Evolutionary conservation across 2,113 vertebrate species (phyloP).

Genomic region (Lucifuga dentata): DNA sequence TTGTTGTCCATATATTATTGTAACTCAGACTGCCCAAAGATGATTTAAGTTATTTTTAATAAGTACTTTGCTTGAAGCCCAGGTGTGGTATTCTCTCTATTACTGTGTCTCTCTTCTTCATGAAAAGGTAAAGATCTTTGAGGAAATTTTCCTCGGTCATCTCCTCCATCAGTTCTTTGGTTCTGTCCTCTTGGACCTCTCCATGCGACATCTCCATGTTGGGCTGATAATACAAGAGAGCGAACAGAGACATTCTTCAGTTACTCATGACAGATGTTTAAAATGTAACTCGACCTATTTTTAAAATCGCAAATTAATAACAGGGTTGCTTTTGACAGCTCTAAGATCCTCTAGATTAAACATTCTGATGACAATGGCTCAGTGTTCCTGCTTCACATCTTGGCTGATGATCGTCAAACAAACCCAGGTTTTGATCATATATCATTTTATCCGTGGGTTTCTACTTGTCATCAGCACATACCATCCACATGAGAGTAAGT

Average conservation of each 20-base stretch:
- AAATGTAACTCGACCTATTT: background rate
- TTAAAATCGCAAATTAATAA: too few species aligned
- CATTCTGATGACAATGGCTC: background rate
- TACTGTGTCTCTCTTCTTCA: conserved; percentile 81
- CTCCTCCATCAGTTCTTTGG: conserved; percentile 33
- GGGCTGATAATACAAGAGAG: conserved; percentile 24
- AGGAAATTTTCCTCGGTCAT: conserved; percentile 77
- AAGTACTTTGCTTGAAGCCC: conserved; percentile 84
- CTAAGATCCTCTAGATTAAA: background rate
- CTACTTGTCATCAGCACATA: background rate
- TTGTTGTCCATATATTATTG: too few species aligned
- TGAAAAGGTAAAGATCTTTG: conserved; percentile 80
- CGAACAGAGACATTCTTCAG: background rate
- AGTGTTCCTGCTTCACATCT: conserved; percentile 1
- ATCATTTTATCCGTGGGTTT: conserved; percentile 16
- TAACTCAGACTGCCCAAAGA: too few species aligned
- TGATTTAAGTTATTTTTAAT: background rate
- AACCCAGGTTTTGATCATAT: background rate
- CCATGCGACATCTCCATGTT: conserved; percentile 40
- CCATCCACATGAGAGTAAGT: background rate
- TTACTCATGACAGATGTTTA: background rate
- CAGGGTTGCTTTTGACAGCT: background rate
- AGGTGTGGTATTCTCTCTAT: conserved; percentile 85
- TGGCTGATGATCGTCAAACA: conserved; percentile 51
- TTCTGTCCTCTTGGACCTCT: conserved; percentile 22